A percentile compares a stretch with the other conserved stretches of the same genome.
phyloP scores from a whole-genome alignment of 92 coral and sea anemone species.

The Galaxea fascicularis region DNA sequence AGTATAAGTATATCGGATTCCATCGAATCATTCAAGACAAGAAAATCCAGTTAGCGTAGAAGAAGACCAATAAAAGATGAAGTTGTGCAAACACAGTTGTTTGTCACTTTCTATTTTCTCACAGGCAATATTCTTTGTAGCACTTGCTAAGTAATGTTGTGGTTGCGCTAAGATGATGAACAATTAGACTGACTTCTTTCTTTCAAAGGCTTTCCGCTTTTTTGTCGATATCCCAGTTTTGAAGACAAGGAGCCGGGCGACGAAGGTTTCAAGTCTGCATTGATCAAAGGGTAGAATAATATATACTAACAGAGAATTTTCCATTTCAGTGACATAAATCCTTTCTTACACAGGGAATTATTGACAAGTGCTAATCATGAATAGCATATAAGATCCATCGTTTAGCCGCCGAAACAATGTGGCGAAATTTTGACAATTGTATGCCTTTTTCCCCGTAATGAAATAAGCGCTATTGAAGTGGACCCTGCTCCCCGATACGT shows the following conservation, averaged over 20 bases:
- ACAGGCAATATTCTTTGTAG: conserved; percentile 10
- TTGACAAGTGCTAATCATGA: not conserved
- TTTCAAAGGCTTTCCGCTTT: not conserved
- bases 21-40: no score
- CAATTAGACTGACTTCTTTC: not conserved
- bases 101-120: conserved; percentile 16
- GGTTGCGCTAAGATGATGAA: not conserved
- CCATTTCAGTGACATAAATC: no score
- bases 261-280: no score
- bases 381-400: not conserved
- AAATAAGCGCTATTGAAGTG: not conserved
- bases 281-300: not conserved
- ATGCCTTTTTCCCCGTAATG: not conserved
- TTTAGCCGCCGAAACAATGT: not conserved
- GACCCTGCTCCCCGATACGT: not conserved
- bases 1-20: no score
- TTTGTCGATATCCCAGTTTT: not conserved
- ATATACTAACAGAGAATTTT: not conserved
- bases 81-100: conserved; percentile 17
- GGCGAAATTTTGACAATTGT: not conserved
- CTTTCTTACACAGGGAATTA: not conserved
- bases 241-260: not conserved
- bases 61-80: no score
- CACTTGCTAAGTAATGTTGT: not conserved
- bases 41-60: not conserved